Conservation (phyloP, 2,113 vertebrate species). For the Varanus komodoensis region DNA sequence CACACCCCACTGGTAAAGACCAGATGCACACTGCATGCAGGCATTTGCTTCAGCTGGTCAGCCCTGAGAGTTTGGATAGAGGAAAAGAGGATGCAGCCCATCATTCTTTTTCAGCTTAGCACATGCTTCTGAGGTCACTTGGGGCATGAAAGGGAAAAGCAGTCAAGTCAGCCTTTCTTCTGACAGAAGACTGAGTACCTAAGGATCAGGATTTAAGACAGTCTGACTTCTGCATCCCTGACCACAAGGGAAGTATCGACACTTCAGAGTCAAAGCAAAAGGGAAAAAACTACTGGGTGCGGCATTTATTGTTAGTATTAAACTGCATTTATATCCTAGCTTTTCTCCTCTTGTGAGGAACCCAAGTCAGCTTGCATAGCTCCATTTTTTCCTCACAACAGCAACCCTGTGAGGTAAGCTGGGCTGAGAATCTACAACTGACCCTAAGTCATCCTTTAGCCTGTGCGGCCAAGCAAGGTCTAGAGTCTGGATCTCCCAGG, state of each 20-base stretch:
- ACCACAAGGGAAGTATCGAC: background rate
- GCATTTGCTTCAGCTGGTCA: background rate
- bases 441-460: no score
- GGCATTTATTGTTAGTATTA: background rate
- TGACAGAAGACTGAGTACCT: background rate
- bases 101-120: background rate
- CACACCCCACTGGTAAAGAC: background rate
- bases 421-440: no score
- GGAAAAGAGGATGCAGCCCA: background rate
- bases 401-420: no score
- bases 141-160: background rate
- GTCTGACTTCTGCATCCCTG: background rate
- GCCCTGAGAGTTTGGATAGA: background rate
- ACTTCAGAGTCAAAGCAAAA: background rate
- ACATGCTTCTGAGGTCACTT: background rate
- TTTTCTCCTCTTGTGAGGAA: no score
- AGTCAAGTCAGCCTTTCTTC: background rate
- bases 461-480: no score
- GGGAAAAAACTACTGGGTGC: no score
- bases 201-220: background rate
- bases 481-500: no score
- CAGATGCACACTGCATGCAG: background rate
- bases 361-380: no score
- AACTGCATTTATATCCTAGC: no score
- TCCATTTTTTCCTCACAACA: no score